A percentile compares a stretch with the other conserved stretches of the same genome.
phyloP scores from a whole-genome alignment of 2,888 invertebrate genomes.

The Caenorhabditis sulstoni region DNA sequence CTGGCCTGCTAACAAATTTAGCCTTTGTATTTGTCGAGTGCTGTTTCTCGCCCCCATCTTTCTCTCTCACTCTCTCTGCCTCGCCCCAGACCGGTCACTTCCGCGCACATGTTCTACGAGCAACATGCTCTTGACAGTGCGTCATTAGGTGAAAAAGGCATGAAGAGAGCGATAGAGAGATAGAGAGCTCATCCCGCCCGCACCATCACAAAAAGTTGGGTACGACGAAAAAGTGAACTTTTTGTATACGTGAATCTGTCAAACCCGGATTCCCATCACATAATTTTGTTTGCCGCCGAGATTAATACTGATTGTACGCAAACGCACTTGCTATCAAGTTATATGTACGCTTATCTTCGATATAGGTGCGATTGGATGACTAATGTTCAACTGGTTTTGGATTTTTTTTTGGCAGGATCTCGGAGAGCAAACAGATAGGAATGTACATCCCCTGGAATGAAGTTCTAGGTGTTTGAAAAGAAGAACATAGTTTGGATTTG shows the following conservation, averaged over 20 bases:
- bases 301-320: slow-evolving; percentile 16
- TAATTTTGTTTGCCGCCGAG: slow-evolving; percentile 15
- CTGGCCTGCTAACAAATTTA: neutral
- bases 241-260: neutral
- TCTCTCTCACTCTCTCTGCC: no score
- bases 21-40: slow-evolving; percentile 13
- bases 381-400: slow-evolving; percentile 9
- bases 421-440: slow-evolving; percentile 4
- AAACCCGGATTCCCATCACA: slow-evolving; percentile 10
- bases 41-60: slow-evolving; percentile 17
- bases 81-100: slow-evolving; percentile 5
- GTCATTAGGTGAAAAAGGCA: slow-evolving; percentile 25
- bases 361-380: slow-evolving; percentile 5
- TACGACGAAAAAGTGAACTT: no score
- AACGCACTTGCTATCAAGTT: slow-evolving; percentile 20
- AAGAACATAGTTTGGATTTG: no score
- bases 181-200: no score
- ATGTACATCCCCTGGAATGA: neutral
- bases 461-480: neutral
- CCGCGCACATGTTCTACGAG: slow-evolving; percentile 32
- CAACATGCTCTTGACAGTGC: slow-evolving; percentile 33
- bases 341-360: slow-evolving; percentile 14
- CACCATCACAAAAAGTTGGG: no score
- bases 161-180: neutral
- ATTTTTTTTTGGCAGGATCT: neutral